phyloP scores from a whole-genome alignment of 2,797 vertebrate species.

The Acrossocheilus wenchowensis region DNA sequence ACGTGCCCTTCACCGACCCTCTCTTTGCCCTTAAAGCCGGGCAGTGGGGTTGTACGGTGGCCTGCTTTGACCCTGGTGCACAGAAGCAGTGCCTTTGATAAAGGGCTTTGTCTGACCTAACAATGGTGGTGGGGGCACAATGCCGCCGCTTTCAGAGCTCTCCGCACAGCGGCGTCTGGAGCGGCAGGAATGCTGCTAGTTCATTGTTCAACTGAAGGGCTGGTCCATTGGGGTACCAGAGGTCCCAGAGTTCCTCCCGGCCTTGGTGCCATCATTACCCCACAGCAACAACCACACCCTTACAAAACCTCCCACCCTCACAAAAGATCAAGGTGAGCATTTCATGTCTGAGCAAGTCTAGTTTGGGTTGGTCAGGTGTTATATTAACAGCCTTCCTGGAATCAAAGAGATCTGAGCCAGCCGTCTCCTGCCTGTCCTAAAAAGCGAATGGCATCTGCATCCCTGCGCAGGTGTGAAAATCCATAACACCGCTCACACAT shows the following conservation, averaged over 20 bases:
- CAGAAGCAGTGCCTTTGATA: conserved; percentile 69
- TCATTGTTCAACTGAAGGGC: conserved; percentile 40
- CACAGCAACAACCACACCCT: conserved; percentile 4
- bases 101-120: conserved; percentile 73
- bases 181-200: conserved; percentile 48
- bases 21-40: conserved; percentile 13
- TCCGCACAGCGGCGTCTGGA: conserved; percentile 34
- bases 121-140: conserved; percentile 74
- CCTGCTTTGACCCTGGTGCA: conserved; percentile 69
- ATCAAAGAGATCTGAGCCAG: not conserved
- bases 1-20: not conserved
- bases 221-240: conserved; percentile 19
- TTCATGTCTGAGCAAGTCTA: not conserved
- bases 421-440: not conserved
- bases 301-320: too few species aligned
- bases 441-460: not conserved
- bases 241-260: conserved; percentile 35
- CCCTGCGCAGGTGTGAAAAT: not conserved
- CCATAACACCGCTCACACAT: not conserved
- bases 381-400: not conserved
- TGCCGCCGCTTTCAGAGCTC: conserved; percentile 68
- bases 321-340: conserved; percentile 12
- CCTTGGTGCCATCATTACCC: not conserved
- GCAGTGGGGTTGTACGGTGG: conserved; percentile 35
- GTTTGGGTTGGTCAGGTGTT: not conserved